These are phyloP conservation scores for Oryzias sinensis DNA, from an alignment of 2,797 vertebrate genomes.

Conservation along the genomic window DNA sequence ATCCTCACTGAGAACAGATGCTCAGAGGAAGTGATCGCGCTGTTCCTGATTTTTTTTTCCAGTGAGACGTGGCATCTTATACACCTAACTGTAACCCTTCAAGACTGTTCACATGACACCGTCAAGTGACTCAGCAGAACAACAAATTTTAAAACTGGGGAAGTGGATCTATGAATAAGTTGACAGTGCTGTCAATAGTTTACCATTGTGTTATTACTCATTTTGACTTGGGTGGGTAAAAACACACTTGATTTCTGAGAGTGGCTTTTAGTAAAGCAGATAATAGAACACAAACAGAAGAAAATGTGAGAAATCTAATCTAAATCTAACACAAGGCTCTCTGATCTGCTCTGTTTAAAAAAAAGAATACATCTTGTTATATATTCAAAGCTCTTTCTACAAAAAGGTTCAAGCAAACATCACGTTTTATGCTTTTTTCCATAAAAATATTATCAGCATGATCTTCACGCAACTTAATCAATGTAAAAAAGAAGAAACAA, in stretches of 20 bases:
- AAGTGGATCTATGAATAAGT: constrained; percentile 55
- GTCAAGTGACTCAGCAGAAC: constrained; percentile 51
- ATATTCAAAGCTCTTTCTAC: constrained; percentile 2
- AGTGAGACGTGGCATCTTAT: no score
- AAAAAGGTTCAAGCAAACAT: constrained; percentile 20
- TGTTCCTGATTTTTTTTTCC: constrained; percentile 29
- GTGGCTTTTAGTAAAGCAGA: constrained; percentile 5
- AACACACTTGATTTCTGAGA: constrained; percentile 41
- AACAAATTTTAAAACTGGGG: constrained; percentile 29
- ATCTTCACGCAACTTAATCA: constrained; percentile 32
- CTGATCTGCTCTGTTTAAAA: constrained; percentile 4
- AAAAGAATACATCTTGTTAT: background rate
- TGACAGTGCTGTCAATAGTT: constrained; percentile 55
- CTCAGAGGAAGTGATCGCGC: constrained; percentile 44
- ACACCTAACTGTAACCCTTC: no score
- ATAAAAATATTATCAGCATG: constrained; percentile 19
- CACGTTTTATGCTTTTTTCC: background rate
- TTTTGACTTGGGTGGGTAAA: constrained; percentile 47
- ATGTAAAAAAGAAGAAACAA: constrained; percentile 2
- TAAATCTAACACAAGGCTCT: background rate
- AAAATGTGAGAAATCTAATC: no score
- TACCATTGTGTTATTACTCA: background rate
- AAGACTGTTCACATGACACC: constrained; percentile 23
- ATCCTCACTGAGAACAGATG: constrained; percentile 70
- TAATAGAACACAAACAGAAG: background rate